A percentile compares a stretch with the other conserved stretches of the same genome.
Evolutionary conservation across 2,797 vertebrate genomes (phyloP).

Genomic region (Ataeniobius toweri): DNA sequence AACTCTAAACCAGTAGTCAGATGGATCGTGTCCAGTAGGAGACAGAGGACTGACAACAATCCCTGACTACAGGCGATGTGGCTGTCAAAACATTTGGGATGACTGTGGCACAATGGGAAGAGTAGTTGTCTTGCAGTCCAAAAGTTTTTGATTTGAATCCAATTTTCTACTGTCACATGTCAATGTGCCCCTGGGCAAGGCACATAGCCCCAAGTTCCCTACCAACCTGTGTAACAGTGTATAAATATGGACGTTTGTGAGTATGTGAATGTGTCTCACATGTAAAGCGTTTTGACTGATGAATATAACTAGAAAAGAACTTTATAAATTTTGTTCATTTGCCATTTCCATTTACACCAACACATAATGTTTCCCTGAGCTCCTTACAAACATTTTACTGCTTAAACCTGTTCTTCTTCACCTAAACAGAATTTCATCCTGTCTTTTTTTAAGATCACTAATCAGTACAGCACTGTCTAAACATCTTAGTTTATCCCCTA

Average conservation of each 20-base stretch:
- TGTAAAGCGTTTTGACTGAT: too few species aligned
- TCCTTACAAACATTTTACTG: not conserved
- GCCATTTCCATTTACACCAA: not conserved
- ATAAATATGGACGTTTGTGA: too few species aligned
- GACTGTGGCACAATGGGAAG: too few species aligned
- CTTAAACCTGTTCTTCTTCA: not conserved
- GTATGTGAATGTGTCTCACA: too few species aligned
- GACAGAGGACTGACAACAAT: slow-evolving; percentile 53
- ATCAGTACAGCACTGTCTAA: not conserved
- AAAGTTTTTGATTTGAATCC: too few species aligned
- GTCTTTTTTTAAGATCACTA: not conserved
- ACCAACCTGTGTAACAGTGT: not conserved
- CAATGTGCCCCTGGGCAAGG: too few species aligned
- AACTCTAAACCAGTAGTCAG: slow-evolving; percentile 51
- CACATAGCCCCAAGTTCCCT: too few species aligned
- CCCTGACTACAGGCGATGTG: slow-evolving; percentile 35
- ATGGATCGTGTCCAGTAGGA: slow-evolving; percentile 51
- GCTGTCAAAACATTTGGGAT: slow-evolving; percentile 52
- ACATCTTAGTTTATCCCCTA: not conserved
- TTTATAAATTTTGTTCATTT: too few species aligned
- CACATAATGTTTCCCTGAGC: not conserved
- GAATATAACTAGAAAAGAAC: too few species aligned
- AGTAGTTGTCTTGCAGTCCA: too few species aligned
- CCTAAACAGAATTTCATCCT: not conserved
- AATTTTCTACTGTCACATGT: too few species aligned